Base-by-base conservation (phyloP, 2,797 vertebrate genomes). In the Huso huso region DNA sequence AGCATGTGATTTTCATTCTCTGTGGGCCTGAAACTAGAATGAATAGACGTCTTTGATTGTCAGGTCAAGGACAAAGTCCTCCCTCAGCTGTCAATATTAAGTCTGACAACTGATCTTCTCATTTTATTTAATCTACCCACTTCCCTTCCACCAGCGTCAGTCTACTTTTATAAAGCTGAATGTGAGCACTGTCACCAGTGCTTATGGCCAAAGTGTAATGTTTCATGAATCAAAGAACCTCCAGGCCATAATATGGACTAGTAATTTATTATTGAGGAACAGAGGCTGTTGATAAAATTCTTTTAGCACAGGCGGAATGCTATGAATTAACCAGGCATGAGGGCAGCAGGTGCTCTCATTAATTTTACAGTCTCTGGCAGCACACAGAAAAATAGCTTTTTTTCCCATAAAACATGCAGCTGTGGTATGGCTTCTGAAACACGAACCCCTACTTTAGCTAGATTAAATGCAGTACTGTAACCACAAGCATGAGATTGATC, bases 211-310 rank as follows among this genome's bases (percentile, higher is more conserved):
- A 84, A 84, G 79, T 78, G 73, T 82, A 84, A 84, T 79, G 80
- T 84, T 82, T 86, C 81, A 83, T 71, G 76, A 84, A 86, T 86
- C 80, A 87, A 84, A 84, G 79, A 64, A 72, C 76, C 75, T 82
- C 83, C 75, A 79, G 82, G 81, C 77, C 79, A 74, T 76, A 79
- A 74, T 80, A 81, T 70, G 81, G 80, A 79, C 72, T 79, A 76
- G 70, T 79, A 82, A 86, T 90, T 88, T 86, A 86, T 88, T 82
- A 79, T 73, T 75, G 63, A 80, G 83, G 78, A 84, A 86, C 78
- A 81, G 74, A 77, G 76, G 63, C 68, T 83, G 83, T 83, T 78
- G 77, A 78, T 69, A 86, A 81, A 78, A 80, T 83, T 83, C 72
- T 67, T 82, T 79, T 81, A 65, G 70, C 80, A 80, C 74, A 81